Conservation (phyloP, 2,888 invertebrate species). For the Priocnemis perturbator region DNA sequence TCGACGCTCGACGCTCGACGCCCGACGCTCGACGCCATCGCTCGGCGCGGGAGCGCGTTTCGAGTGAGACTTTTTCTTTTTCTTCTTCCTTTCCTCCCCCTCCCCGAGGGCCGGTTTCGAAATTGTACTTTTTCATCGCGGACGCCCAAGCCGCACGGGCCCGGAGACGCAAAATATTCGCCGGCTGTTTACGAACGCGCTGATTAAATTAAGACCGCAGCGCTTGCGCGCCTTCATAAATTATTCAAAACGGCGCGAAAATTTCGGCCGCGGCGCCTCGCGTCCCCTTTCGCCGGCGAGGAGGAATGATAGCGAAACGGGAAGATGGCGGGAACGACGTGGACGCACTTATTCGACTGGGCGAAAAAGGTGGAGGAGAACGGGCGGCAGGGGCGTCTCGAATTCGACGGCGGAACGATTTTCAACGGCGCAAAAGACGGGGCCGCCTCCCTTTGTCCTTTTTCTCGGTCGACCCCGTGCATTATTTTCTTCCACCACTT, state of each 20-base stretch:
- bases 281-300: background rate
- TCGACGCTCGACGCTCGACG: background rate
- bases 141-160: background rate
- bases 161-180: conserved; percentile 15
- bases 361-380: background rate
- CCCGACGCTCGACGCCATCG: conserved; percentile 15
- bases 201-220: conserved; percentile 16
- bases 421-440: conserved; percentile 54
- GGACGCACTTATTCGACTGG: too few species aligned
- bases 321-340: background rate
- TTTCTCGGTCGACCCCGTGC: conserved; percentile 46
- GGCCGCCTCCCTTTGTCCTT: conserved; percentile 48
- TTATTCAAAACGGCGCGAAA: background rate
- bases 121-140: conserved; percentile 39
- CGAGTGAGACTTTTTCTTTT: conserved; percentile 20
- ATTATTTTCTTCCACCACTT: conserved; percentile 59
- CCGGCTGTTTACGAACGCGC: conserved; percentile 21
- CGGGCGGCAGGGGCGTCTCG: conserved; percentile 20
- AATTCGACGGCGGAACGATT: conserved; percentile 37
- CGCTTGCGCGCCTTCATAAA: too few species aligned
- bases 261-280: background rate
- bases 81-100: too few species aligned
- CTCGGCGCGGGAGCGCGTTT: background rate
- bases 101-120: conserved; percentile 29
- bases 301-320: background rate